phyloP scores from a whole-genome alignment of 1,140 invertebrate genomes.

The Goniozus legneri region DNA sequence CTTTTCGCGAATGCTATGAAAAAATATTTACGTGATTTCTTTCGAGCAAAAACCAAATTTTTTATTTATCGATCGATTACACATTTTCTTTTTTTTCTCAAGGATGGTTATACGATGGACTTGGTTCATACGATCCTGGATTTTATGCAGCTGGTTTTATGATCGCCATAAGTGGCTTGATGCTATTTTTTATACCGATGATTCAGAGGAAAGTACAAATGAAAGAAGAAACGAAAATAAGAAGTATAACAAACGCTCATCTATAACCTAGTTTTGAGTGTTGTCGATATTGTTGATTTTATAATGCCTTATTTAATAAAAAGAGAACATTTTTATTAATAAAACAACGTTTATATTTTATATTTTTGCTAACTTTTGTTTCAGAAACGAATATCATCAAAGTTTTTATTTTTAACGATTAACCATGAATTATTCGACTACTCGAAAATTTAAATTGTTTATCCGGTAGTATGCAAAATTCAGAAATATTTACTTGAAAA shows the following conservation, averaged over 20 bases:
- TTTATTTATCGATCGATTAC: neutral
- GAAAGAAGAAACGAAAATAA: conserved; percentile 9
- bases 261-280: no score
- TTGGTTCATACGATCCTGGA: conserved; percentile 76
- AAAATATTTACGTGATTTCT: conserved; percentile 9
- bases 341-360: no score
- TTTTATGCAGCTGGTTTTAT: conserved; percentile 79
- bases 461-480: no score
- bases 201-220: conserved; percentile 57
- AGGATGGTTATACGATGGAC: conserved; percentile 79
- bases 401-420: no score
- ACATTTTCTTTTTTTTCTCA: conserved; percentile 23
- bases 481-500: no score
- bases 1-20: neutral
- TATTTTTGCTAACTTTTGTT: no score
- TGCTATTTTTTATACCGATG: conserved; percentile 84
- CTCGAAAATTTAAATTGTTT: no score
- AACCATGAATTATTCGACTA: no score
- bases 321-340: no score
- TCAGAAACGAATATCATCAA: no score
- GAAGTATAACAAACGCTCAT: conserved; percentile 1
- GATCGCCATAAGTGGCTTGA: conserved; percentile 82
- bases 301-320: no score
- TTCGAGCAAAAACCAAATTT: conserved; percentile 7
- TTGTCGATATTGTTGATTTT: no score